Percentiles rank a stretch among this genome's conserved stretches.
Conservation (phyloP, 1,140 invertebrate genomes). For the Tetraneura akinire region DNA sequence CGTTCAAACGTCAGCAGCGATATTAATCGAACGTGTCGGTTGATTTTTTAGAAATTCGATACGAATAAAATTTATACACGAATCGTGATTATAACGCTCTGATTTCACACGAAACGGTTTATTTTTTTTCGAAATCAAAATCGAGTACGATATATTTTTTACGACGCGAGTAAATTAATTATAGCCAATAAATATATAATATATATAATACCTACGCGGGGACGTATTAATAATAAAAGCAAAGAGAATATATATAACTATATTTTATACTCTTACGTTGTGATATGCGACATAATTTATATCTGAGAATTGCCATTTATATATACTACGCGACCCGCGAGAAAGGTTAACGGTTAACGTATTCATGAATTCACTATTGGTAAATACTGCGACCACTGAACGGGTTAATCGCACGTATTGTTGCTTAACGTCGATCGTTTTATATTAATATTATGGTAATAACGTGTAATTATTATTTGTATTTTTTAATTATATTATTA, state of each 20-base stretch:
- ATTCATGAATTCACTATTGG: slow-evolving; percentile 28
- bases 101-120: neutral
- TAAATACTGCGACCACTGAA: neutral
- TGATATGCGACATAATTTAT: slow-evolving; percentile 10
- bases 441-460: neutral
- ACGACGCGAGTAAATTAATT: no score
- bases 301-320: neutral
- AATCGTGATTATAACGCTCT: neutral
- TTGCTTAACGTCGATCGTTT: slow-evolving; percentile 14
- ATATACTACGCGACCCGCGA: neutral
- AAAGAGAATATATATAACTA: neutral
- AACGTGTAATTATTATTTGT: neutral
- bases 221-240: no score
- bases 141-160: neutral
- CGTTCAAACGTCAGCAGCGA: no score
- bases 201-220: no score
- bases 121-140: slow-evolving; percentile 7
- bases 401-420: neutral
- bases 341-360: slow-evolving; percentile 16
- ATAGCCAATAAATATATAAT: no score
- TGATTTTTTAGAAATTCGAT: neutral
- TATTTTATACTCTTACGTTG: neutral
- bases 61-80: neutral
- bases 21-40: neutral
- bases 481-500: neutral